Conservation (phyloP, 2,797 vertebrate species). For the Buphagus erythrorhynchus region DNA sequence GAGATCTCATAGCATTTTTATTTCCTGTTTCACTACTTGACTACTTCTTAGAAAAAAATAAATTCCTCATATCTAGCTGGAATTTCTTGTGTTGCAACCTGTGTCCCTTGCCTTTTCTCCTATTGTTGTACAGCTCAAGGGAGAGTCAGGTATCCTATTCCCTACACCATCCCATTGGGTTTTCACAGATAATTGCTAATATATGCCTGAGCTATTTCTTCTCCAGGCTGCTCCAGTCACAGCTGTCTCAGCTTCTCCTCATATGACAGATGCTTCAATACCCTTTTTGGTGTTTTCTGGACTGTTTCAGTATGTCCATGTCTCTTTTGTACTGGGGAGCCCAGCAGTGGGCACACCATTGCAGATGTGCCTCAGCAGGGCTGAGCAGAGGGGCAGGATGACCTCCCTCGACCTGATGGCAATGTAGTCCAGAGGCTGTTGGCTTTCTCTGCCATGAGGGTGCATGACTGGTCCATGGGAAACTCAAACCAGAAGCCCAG, state of each 20-base stretch:
- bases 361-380: background rate
- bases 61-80: background rate
- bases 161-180: no score
- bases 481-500: background rate
- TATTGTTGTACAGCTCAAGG: accelerated
- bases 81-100: background rate
- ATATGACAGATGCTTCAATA: background rate
- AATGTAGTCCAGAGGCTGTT: background rate
- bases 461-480: background rate
- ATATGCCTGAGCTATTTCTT: background rate
- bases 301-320: background rate
- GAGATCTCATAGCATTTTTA: background rate
- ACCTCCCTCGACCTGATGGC: accelerated
- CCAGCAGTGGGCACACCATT: background rate
- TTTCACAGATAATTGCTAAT: background rate
- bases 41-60: background rate
- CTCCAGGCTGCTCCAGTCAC: background rate
- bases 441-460: background rate
- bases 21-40: background rate
- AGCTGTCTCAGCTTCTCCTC: background rate
- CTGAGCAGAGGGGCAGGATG: background rate
- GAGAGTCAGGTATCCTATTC: background rate
- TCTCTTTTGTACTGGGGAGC: background rate
- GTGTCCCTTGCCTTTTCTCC: background rate
- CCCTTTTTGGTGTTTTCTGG: background rate